These are phyloP conservation scores for Glyptemys insculpta DNA, from an alignment of 2,797 vertebrate genomes.

Conservation along the genomic window DNA sequence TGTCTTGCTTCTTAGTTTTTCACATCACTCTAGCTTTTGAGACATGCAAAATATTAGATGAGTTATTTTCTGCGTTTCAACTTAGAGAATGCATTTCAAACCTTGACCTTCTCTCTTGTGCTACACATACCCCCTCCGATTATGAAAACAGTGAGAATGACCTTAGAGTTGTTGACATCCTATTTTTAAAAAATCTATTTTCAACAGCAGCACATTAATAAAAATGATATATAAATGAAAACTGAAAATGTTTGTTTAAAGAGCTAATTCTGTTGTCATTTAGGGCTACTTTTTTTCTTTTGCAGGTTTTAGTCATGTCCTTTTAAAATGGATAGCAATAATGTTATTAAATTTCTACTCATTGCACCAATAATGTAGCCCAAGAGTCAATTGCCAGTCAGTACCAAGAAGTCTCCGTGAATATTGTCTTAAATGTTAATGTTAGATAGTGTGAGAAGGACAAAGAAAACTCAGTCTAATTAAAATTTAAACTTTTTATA, in stretches of 20 bases:
- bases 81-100: constrained; percentile 43
- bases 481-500: constrained; percentile 50
- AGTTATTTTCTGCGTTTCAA: background rate
- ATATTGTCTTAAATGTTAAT: constrained; percentile 69
- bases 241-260: constrained; percentile 1
- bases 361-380: constrained; percentile 11
- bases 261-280: constrained; percentile 41
- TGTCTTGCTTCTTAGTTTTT: background rate
- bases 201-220: background rate
- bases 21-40: background rate
- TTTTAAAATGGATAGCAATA: constrained; percentile 34
- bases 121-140: constrained; percentile 11
- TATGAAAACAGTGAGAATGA: constrained; percentile 52
- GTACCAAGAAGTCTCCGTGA: constrained; percentile 65
- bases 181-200: constrained; percentile 44
- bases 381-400: constrained; percentile 54
- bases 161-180: constrained; percentile 25
- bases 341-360: background rate
- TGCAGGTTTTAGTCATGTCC: constrained; percentile 19
- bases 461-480: constrained; percentile 54
- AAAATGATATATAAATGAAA: background rate
- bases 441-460: constrained; percentile 51
- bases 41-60: background rate
- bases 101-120: constrained; percentile 38
- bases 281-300: constrained; percentile 38